Evolutionary conservation across 2,888 invertebrate genomes (phyloP).

Genomic region (Erpobdella octoculata): DNA sequence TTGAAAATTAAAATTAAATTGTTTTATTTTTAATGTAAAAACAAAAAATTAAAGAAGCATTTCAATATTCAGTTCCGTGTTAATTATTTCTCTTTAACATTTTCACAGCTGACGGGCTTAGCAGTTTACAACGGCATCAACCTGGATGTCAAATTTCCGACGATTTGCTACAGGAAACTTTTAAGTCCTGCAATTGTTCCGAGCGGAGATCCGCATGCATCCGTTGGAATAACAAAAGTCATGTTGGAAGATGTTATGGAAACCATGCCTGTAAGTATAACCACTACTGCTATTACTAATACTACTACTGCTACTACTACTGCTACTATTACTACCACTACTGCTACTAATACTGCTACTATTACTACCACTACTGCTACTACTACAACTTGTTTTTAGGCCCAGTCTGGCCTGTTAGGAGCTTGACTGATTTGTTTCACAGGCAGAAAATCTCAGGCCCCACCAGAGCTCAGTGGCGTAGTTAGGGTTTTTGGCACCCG

Average conservation of each 20-base stretch:
- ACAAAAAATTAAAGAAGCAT: background rate
- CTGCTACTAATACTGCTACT: too few species aligned
- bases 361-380: too few species aligned
- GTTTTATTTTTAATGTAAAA: background rate
- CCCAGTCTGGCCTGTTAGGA: too few species aligned
- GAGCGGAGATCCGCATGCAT: conserved; percentile 51
- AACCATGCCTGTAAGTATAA: conserved; percentile 59
- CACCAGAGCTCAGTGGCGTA: too few species aligned
- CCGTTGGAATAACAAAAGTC: conserved; percentile 48
- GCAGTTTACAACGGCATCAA: conserved; percentile 62
- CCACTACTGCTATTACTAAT: too few species aligned
- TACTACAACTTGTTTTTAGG: too few species aligned
- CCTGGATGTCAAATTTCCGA: conserved; percentile 59
- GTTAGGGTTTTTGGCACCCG: too few species aligned
- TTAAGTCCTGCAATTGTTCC: conserved; percentile 60
- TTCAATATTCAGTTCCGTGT: background rate
- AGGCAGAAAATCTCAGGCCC: too few species aligned
- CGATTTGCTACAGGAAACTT: conserved; percentile 59
- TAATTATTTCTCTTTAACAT: background rate
- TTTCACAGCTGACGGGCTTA: conserved; percentile 58
- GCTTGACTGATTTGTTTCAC: too few species aligned
- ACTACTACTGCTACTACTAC: too few species aligned
- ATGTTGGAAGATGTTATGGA: conserved; percentile 57
- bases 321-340: too few species aligned
- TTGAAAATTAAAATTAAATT: too few species aligned